Evolutionary conservation across 2,113 vertebrate genomes (phyloP).

Genomic region (Myxocyprinus asiaticus): DNA sequence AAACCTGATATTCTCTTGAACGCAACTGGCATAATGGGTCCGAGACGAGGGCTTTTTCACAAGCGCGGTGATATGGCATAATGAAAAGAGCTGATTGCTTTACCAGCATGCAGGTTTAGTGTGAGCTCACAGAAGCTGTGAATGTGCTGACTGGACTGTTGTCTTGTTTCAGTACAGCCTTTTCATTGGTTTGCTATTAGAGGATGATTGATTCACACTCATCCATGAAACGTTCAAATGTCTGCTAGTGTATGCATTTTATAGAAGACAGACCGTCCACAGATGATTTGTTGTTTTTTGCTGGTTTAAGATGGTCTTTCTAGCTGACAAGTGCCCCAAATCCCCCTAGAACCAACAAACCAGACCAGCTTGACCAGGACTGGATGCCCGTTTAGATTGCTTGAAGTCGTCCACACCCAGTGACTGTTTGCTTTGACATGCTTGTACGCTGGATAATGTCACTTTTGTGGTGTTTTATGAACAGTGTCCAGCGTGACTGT

Average conservation of each 20-base stretch:
- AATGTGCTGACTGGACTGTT: not conserved
- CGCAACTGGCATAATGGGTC: no score
- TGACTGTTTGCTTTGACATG: not conserved
- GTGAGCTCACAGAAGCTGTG: no score
- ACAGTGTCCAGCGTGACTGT: conserved; percentile 63
- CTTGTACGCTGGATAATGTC: conserved; percentile 59
- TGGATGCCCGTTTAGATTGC: no score
- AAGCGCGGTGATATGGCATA: no score
- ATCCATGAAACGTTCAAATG: not conserved
- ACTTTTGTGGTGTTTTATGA: conserved; percentile 62
- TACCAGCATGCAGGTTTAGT: no score
- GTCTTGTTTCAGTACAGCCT: conserved; percentile 1
- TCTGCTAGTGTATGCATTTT: conserved; percentile 4
- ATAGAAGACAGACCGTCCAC: not conserved
- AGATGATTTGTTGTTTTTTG: no score
- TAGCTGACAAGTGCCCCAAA: no score
- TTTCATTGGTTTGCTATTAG: conserved; percentile 24
- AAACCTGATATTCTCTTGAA: no score
- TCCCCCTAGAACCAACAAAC: no score
- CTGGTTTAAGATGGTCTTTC: no score
- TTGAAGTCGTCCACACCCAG: not conserved
- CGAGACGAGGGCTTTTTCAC: not conserved
- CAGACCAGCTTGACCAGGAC: no score
- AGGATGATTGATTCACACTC: conserved; percentile 17
- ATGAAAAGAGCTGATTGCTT: no score